Percentiles rank a stretch among this genome's conserved stretches.
These are phyloP conservation scores for Fundulus diaphanus DNA, from an alignment of 2,797 vertebrate genomes.

Conservation along the genomic window DNA sequence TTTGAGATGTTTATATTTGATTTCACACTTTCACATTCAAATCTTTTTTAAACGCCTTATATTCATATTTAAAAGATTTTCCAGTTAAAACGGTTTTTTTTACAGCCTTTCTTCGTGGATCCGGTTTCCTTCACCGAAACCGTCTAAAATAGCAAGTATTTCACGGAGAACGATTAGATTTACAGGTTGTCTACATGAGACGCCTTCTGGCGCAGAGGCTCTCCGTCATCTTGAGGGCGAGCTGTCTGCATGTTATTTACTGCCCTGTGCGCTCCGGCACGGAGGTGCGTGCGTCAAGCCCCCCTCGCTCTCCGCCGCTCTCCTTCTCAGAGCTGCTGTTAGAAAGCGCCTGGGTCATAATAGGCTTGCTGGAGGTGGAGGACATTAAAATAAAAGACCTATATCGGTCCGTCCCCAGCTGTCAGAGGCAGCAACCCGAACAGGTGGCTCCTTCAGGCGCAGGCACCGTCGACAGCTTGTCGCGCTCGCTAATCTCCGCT, in stretches of 20 bases:
- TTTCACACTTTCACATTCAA: no score
- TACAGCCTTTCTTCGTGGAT: neutral
- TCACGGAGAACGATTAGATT: neutral
- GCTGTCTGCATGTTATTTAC: slow-evolving; percentile 11
- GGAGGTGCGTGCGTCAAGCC: slow-evolving; percentile 23
- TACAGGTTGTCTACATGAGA: neutral
- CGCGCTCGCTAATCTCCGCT: slow-evolving; percentile 71
- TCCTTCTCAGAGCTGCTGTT: slow-evolving; percentile 33
- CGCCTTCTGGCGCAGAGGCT: neutral
- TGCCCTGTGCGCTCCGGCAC: neutral
- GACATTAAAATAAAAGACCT: slow-evolving; percentile 67
- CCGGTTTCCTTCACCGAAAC: neutral
- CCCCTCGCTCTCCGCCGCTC: neutral
- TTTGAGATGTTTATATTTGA: no score
- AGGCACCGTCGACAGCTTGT: slow-evolving; percentile 73
- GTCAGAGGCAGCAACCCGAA: slow-evolving; percentile 75
- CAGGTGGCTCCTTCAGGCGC: slow-evolving; percentile 75
- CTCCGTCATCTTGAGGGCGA: neutral
- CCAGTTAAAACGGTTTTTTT: neutral
- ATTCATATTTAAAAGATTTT: neutral
- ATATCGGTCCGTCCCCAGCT: slow-evolving; percentile 73
- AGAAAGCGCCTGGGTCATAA: slow-evolving; percentile 47
- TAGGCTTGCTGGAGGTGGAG: slow-evolving; percentile 49
- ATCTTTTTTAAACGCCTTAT: no score
- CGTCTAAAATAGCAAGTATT: neutral